A percentile compares a stretch with the other conserved stretches of the same genome.
phyloP scores from a whole-genome alignment of 1,140 invertebrate species.

The Philopotamus ludificatus region DNA sequence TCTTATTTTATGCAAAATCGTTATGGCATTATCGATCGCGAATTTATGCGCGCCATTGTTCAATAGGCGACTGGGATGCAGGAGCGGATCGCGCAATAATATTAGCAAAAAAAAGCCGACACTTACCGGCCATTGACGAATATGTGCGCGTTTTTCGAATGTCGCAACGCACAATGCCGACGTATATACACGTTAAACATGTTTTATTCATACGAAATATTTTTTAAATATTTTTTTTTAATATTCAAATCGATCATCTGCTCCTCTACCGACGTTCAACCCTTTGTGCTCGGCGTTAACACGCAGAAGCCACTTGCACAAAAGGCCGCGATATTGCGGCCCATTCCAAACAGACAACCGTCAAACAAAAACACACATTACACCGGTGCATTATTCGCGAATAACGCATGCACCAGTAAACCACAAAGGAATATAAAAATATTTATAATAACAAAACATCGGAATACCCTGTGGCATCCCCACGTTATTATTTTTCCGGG shows the following conservation, averaged over 20 bases:
- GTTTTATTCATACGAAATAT: no score
- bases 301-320: not conserved
- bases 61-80: not conserved
- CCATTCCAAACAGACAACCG: not conserved
- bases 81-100: no score
- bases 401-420: slow-evolving; percentile 42
- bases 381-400: slow-evolving; percentile 37
- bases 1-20: slow-evolving; percentile 43
- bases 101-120: no score
- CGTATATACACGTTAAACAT: no score
- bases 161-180: no score
- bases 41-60: slow-evolving; percentile 36
- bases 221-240: not conserved
- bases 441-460: slow-evolving; percentile 42
- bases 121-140: no score
- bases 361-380: slow-evolving; percentile 31
- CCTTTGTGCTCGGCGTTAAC: not conserved
- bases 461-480: slow-evolving; percentile 24
- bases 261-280: not conserved
- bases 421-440: slow-evolving; percentile 36
- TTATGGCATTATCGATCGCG: slow-evolving; percentile 41
- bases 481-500: slow-evolving; percentile 9
- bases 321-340: not conserved
- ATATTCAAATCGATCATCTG: not conserved
- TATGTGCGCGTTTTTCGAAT: not conserved